These are phyloP conservation scores for Hylia prasina DNA, from an alignment of 2,113 vertebrate species.

Conservation along the genomic window DNA sequence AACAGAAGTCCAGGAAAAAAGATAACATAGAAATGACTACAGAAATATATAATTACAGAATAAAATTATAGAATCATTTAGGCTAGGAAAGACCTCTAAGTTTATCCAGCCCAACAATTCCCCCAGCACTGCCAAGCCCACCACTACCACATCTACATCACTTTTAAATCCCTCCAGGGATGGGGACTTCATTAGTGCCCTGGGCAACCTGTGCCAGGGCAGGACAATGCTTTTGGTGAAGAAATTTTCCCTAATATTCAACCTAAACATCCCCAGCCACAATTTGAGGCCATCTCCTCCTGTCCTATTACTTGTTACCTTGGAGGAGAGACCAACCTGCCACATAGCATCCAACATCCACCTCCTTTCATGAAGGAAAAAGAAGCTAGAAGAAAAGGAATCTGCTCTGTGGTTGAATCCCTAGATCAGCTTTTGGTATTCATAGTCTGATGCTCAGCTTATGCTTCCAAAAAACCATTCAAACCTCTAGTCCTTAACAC, in stretches of 20 bases:
- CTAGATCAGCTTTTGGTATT: background rate
- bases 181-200: background rate
- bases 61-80: background rate
- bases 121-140: background rate
- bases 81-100: background rate
- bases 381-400: background rate
- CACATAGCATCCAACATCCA: background rate
- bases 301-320: background rate
- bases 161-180: background rate
- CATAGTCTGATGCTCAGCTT: background rate
- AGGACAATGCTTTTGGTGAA: background rate
- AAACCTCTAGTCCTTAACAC: background rate
- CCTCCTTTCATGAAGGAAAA: background rate
- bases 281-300: background rate
- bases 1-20: background rate
- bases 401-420: background rate
- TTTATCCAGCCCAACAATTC: background rate
- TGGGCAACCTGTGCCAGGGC: background rate
- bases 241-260: background rate
- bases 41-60: background rate
- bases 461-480: background rate
- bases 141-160: fast-evolving
- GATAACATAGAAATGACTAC: background rate
- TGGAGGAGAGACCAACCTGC: background rate
- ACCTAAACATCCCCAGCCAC: background rate